Evolutionary conservation across 1,140 invertebrate species (phyloP).

Genomic region (Drosophila tristis): DNA sequence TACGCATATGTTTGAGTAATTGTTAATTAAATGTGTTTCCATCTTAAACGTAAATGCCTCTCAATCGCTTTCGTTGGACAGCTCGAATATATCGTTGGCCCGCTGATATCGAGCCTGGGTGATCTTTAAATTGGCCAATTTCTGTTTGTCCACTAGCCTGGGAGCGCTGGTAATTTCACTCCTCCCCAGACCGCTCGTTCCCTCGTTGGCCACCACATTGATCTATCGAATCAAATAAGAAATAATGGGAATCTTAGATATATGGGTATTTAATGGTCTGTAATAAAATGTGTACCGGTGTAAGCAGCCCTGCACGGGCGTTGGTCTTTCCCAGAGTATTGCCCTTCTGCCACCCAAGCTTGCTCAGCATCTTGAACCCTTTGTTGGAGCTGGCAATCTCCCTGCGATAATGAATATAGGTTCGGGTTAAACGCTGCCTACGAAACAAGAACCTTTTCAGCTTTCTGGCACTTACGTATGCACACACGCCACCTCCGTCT

Average conservation of each 20-base stretch:
- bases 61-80: constrained; percentile 62
- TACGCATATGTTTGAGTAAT: constrained; percentile 73
- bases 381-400: constrained; percentile 92
- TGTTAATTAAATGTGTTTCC: constrained; percentile 81
- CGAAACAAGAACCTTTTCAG: fast-evolving
- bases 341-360: constrained; percentile 97
- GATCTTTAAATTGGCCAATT: constrained; percentile 83
- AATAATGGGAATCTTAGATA: not conserved
- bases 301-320: constrained; percentile 87
- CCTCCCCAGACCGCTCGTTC: constrained; percentile 68
- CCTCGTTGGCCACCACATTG: constrained; percentile 77
- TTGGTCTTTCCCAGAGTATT: constrained; percentile 91
- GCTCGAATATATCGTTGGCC: constrained; percentile 70
- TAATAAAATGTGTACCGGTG: constrained; percentile 89
- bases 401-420: constrained; percentile 84
- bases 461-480: constrained; percentile 87
- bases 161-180: constrained; percentile 4
- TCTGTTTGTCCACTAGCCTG: constrained; percentile 62
- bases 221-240: constrained; percentile 55
- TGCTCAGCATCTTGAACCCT: constrained; percentile 94
- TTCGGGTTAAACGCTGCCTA: not conserved
- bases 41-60: constrained; percentile 31
- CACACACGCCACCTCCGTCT: constrained; percentile 91
- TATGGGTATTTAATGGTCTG: constrained; percentile 12
- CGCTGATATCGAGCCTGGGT: constrained; percentile 84